Conservation (phyloP, 2,888 invertebrate species). For the Diabrotica balteata region DNA sequence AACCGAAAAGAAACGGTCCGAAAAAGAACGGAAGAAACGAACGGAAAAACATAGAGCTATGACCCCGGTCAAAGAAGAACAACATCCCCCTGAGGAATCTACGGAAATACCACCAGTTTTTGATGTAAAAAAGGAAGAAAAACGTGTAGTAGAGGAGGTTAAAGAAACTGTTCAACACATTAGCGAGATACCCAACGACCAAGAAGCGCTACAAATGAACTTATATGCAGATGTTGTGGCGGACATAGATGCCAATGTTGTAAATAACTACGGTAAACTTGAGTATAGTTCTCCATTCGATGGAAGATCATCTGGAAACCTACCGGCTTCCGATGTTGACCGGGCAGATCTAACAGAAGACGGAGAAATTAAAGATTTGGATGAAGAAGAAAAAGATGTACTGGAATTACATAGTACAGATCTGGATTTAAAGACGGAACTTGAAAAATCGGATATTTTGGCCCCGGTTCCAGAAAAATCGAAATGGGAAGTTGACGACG, state of each 20-base stretch:
- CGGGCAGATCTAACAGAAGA: conserved; percentile 38
- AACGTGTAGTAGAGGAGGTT: conserved; percentile 51
- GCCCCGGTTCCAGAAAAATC: conserved; percentile 81
- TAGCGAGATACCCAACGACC: conserved; percentile 31
- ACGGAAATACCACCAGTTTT: conserved; percentile 57
- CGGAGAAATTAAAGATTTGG: conserved; percentile 52
- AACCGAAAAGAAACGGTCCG: conserved; percentile 34
- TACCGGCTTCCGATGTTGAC: conserved; percentile 33
- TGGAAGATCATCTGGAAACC: conserved; percentile 25
- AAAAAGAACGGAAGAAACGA: too few relatives aligned
- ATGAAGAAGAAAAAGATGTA: conserved; percentile 64
- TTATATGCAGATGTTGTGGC: conserved; percentile 66
- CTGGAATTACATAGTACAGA: conserved; percentile 68
- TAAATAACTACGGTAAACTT: conserved; percentile 65
- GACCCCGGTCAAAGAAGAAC: conserved; percentile 59
- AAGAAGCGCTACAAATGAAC: conserved; percentile 47
- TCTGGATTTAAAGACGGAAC: conserved; percentile 63
- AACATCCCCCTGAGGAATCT: conserved; percentile 65
- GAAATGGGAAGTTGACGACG: conserved; percentile 87
- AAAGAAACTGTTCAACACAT: conserved; percentile 38
- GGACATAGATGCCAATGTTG: conserved; percentile 66
- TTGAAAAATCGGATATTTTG: conserved; percentile 67
- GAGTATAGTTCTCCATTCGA: conserved; percentile 35
- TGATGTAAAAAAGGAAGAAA: conserved; percentile 51
- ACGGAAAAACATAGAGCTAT: conserved; percentile 63